Evolutionary conservation across 2,797 vertebrate species (phyloP).

Genomic region (Muscicapa striata): DNA sequence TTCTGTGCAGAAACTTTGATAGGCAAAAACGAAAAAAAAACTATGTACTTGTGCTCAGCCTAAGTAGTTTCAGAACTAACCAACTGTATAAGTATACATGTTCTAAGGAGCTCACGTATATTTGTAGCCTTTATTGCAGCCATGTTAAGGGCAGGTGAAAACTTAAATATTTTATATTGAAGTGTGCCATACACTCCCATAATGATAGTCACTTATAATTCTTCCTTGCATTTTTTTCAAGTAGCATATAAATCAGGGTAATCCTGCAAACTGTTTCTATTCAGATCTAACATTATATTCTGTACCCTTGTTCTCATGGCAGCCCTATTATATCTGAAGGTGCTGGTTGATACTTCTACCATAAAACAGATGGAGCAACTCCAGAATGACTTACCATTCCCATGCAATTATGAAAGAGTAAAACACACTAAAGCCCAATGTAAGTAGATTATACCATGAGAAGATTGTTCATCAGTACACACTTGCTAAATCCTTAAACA

Average conservation of each 20-base stretch:
- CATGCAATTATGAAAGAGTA: background rate
- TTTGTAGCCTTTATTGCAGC: background rate
- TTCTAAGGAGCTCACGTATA: background rate
- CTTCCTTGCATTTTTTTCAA: background rate
- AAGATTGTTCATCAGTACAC: background rate
- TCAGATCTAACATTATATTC: background rate
- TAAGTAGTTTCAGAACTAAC: background rate
- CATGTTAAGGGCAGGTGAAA: background rate
- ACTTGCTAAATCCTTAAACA: background rate
- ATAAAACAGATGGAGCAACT: background rate
- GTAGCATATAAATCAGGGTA: background rate
- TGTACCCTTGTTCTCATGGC: background rate
- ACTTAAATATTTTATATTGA: background rate
- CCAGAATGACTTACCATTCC: background rate
- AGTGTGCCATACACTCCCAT: rapidly evolving
- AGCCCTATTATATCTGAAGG: background rate
- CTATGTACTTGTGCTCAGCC: background rate
- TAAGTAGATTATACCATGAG: background rate
- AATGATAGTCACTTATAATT: background rate
- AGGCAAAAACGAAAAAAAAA: background rate
- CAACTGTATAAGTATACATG: background rate
- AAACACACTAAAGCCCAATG: background rate
- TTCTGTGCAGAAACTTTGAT: background rate
- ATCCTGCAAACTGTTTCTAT: background rate
- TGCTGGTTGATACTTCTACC: background rate